Base-by-base conservation (phyloP, 2,113 vertebrate genomes). In the crab-eating macaque (Macaca fascicularis) region DNA sequence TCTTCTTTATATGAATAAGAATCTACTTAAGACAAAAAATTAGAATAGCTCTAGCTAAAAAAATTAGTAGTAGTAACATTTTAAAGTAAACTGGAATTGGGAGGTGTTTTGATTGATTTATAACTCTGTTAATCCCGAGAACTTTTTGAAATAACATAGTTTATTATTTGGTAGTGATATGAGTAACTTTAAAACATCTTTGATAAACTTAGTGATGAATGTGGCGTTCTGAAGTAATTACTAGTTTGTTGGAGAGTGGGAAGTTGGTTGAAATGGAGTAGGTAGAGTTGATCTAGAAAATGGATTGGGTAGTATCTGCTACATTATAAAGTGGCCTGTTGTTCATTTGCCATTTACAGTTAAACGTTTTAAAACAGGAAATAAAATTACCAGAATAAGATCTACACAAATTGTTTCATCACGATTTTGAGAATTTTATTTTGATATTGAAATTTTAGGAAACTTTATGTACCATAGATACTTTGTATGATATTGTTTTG, bases 351-450 rank as follows among this genome's bases (percentile, higher is more conserved):
- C 22, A 81, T 27, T 92, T 80, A 48, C 10, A 81, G 22, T 75
- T 95, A 43, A 80, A 80, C 22, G 11, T 91, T 79, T 95, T 69
- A 80, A 95, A 89, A 48, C 61, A 80, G n/a, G 61, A 94, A 82
- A 67, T 85, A 57, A 0, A 93, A 35, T 86, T 83, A 90, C 20
- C 87, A 30, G 25, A 84, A 30, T 94, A 89, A 92, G 70, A 38
- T 55, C 38, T 84, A 35, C 22, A 35, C 32, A n/a, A 74, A 61
- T 90, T 78, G 23, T 90, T 90, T 90, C 93, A 79, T 89, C 20
- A 67, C 83, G n/a, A 48, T 88, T 96, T 78, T 91, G 85, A 95
- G 38, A 83, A 97, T 32, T 72, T 79, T 4, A n/a, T 52, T 94
- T 76, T 84, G 45, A 67, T 20, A 14, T 84, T 95, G n/a, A 55